phyloP scores from a whole-genome alignment of 2,113 vertebrate genomes.

The Hymenochirus boettgeri region DNA sequence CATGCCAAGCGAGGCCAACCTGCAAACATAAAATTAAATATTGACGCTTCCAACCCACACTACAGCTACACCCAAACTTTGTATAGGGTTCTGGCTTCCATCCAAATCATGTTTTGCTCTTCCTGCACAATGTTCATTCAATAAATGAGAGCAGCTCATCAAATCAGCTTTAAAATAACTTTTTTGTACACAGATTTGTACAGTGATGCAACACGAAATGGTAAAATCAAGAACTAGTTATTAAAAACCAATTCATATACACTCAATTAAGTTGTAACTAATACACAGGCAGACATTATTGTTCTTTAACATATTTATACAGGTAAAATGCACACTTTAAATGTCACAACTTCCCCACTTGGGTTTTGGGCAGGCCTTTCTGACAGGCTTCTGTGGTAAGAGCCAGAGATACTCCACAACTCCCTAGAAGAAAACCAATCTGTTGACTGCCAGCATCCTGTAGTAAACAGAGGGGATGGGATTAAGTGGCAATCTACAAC shows the following conservation, averaged over 20 bases:
- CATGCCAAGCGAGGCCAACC: constrained; percentile 89
- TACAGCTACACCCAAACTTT: neutral
- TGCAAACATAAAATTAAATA: constrained; percentile 46
- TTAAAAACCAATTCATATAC: too few species aligned
- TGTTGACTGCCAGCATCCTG: constrained; percentile 95
- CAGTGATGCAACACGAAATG: too few species aligned
- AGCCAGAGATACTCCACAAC: constrained; percentile 87
- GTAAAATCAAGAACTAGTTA: too few species aligned
- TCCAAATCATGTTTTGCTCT: neutral
- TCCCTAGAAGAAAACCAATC: constrained; percentile 90
- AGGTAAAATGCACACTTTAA: constrained; percentile 71
- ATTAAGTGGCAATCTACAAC: neutral
- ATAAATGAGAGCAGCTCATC: too few species aligned
- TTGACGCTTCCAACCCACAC: neutral
- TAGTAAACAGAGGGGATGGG: neutral
- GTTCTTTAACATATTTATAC: too few species aligned
- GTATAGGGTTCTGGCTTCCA: neutral
- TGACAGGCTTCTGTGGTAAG: constrained; percentile 94
- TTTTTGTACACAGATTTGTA: too few species aligned
- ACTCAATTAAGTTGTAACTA: too few species aligned
- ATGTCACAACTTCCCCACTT: constrained; percentile 88
- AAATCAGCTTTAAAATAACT: too few species aligned
- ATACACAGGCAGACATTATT: too few species aligned
- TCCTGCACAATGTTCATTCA: too few species aligned
- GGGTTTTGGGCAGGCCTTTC: constrained; percentile 92